Evolutionary conservation across 2,888 invertebrate species (phyloP).

Genomic region (Ormyrus pomaceus): DNA sequence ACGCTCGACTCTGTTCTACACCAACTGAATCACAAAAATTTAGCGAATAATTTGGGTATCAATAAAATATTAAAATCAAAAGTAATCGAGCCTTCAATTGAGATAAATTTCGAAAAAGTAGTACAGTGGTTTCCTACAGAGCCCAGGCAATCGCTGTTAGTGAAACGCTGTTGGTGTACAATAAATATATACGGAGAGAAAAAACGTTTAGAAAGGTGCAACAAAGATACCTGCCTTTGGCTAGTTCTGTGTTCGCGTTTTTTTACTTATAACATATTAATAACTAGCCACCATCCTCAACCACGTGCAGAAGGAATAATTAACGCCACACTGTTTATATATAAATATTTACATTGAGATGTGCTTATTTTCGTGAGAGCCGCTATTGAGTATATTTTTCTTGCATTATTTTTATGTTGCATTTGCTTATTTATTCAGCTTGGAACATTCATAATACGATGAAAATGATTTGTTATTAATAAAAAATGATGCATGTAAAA

Average conservation of each 20-base stretch:
- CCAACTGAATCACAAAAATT: constrained; percentile 4
- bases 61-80: not conserved
- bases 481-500: constrained; percentile 7
- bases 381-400: constrained; percentile 26
- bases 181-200: constrained; percentile 44
- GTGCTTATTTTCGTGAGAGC: constrained; percentile 28
- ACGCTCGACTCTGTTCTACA: constrained; percentile 23
- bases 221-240: constrained; percentile 76
- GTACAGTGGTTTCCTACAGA: constrained; percentile 41
- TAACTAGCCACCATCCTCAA: constrained; percentile 62
- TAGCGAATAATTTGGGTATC: not conserved
- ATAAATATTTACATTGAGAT: constrained; percentile 37
- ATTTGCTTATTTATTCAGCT: constrained; percentile 24
- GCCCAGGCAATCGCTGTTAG: constrained; percentile 51
- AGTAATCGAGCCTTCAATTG: not conserved
- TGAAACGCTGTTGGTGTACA: constrained; percentile 44
- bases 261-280: constrained; percentile 28
- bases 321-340: constrained; percentile 42
- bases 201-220: constrained; percentile 60
- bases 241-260: constrained; percentile 73
- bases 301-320: constrained; percentile 65
- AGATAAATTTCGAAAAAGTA: constrained; percentile 2
- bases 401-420: constrained; percentile 10
- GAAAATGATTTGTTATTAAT: constrained; percentile 3
- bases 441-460: constrained; percentile 3